Conservation (phyloP, 2,888 invertebrate genomes). For the Steinernema hermaphroditum region DNA sequence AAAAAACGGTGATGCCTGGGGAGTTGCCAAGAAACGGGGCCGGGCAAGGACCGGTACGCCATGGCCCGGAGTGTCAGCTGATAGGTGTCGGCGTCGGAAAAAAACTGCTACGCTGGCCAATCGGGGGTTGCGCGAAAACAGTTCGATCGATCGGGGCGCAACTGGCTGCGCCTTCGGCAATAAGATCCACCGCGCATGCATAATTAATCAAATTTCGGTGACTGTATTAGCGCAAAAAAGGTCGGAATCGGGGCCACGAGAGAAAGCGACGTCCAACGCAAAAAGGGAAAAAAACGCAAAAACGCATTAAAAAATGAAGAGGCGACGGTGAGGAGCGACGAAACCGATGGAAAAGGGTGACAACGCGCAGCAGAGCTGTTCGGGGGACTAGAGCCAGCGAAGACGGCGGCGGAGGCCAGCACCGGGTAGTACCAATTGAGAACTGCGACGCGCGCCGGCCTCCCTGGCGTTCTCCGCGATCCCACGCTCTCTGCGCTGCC, state of each 20-base stretch:
- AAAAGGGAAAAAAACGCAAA: slow-evolving; percentile 15
- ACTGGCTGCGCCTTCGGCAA: neutral
- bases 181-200: neutral
- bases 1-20: neutral
- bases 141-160: slow-evolving; percentile 11
- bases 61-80: slow-evolving; percentile 7
- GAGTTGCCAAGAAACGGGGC: neutral
- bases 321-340: slow-evolving; percentile 11
- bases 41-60: neutral
- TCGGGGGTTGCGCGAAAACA: slow-evolving; percentile 21
- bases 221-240: slow-evolving; percentile 12
- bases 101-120: neutral
- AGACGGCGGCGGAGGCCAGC: slow-evolving; percentile 4
- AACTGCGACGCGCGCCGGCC: slow-evolving; percentile 3
- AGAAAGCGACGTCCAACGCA: neutral
- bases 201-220: neutral
- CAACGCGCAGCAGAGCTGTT: slow-evolving; percentile 11
- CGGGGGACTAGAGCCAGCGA: slow-evolving; percentile 11
- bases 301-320: slow-evolving; percentile 6
- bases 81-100: no score
- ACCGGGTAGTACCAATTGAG: slow-evolving; percentile 29
- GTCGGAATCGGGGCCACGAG: slow-evolving; percentile 19
- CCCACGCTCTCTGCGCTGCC: neutral
- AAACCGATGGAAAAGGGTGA: slow-evolving; percentile 2
- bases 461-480: neutral